Base-by-base conservation (phyloP, 1,140 invertebrate species). In the Dreissena polymorpha region DNA sequence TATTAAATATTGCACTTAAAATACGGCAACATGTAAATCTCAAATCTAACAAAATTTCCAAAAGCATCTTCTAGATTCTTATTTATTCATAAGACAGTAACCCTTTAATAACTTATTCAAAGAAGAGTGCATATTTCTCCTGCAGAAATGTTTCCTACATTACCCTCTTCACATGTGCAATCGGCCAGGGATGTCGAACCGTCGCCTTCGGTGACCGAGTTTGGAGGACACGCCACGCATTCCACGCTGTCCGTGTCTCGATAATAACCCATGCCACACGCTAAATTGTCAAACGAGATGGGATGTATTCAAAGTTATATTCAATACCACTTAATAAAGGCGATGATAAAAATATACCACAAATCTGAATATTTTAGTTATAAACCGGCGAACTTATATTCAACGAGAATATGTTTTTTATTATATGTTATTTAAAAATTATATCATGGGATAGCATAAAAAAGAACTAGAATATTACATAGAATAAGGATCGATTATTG, bases 121-220 rank as follows among this genome's bases (percentile, higher is more conserved):
- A 8, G 39, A 39, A 39, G 8, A 39, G 39, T 39, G 39, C 39
- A 39, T 2, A 39, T 39, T 39, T 39, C 39, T 39, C 39, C 39
- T 39, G 3, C 39, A 39, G 39, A 39, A 39, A 39, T 39, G 8
- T 39, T 65, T 65, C 16, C 74, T 29, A 64, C 18, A 18, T 67
- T 67, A 57, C 67, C 76, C 8, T 71, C 67, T 0, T 51, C 14
- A 79, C 76, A 79, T 7, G 14, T 25, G 29, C 76, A 79, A 49
- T 79, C 67, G 3, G 0, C 18, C 1, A 79, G 49, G n/a, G 29
- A 23, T 60, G 51, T 71, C 0, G 67, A 60, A 2, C 67, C 76
- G 3, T 55, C 55, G 10, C 0, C 16, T 39, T 18, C 7, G 7
- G 76, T 70, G 7, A 21, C 25, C n/a, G 76, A 79, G 18, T 79